Evolutionary conservation across 2,113 vertebrate genomes (phyloP).

Genomic region (Trichomycterus rosablanca): DNA sequence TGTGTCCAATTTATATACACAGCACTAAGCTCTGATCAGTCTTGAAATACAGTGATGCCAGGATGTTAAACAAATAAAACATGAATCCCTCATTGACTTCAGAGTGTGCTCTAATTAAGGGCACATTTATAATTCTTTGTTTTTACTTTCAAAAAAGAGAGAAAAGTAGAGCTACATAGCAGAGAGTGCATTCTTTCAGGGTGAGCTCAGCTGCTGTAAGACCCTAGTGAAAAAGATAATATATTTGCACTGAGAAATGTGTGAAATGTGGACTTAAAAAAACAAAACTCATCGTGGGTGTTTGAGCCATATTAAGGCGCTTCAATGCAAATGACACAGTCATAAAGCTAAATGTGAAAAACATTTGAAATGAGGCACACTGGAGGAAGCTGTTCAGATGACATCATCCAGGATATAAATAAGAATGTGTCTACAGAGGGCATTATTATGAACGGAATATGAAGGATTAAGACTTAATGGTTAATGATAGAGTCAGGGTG

Average conservation of each 20-base stretch:
- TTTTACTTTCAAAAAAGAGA: conserved; percentile 9
- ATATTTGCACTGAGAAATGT: conserved; percentile 25
- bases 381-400: conserved; percentile 22
- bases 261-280: conserved; percentile 24
- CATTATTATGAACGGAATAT: conserved; percentile 19
- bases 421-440: conserved; percentile 22
- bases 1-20: conserved; percentile 21
- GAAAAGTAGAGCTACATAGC: conserved; percentile 12
- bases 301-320: conserved; percentile 1
- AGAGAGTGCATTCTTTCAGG: conserved; percentile 26
- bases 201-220: conserved; percentile 33
- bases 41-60: conserved; percentile 35
- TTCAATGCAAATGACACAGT: neutral
- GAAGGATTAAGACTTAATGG: neutral
- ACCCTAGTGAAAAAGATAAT: conserved; percentile 33
- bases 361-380: conserved; percentile 18
- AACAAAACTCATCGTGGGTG: conserved; percentile 14
- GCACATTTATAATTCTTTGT: conserved; percentile 31
- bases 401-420: conserved; percentile 37
- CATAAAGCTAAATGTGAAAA: conserved; percentile 12
- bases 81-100: conserved; percentile 30
- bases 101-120: conserved; percentile 25
- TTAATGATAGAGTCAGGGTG: neutral
- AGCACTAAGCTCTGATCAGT: conserved; percentile 27
- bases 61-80: conserved; percentile 44